phyloP scores from a whole-genome alignment of 2,113 vertebrate genomes.

The Odontesthes bonariensis region DNA sequence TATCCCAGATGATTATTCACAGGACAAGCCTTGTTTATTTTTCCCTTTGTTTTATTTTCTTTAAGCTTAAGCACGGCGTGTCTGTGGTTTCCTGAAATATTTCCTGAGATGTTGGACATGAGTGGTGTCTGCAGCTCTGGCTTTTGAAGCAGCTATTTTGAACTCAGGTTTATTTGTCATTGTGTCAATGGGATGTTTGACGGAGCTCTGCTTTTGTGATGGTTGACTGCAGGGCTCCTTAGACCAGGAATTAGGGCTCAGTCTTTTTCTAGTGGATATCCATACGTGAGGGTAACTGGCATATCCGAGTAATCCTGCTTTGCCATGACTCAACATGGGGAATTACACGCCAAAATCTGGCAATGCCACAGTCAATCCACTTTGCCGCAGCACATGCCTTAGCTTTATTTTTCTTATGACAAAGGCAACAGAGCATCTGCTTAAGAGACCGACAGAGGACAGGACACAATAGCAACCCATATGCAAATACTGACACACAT shows the following conservation, averaged over 20 bases:
- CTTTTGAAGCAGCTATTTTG: slow-evolving; percentile 28
- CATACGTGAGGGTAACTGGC: background rate
- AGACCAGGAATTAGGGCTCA: slow-evolving; percentile 44
- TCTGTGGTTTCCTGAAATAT: slow-evolving; percentile 1
- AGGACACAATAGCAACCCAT: slow-evolving; percentile 26
- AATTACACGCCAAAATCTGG: slow-evolving; percentile 40
- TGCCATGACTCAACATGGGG: slow-evolving; percentile 11
- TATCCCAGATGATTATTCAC: slow-evolving; percentile 20
- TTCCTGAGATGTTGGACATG: slow-evolving; percentile 16
- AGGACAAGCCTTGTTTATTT: background rate
- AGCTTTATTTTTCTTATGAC: slow-evolving; percentile 21
- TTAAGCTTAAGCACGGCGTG: background rate
- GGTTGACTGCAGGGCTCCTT: slow-evolving; percentile 65
- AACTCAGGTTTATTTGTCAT: slow-evolving; percentile 57
- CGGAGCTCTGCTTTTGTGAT: slow-evolving; percentile 63
- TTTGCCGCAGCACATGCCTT: slow-evolving; percentile 14
- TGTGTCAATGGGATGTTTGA: slow-evolving; percentile 54
- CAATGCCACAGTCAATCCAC: slow-evolving; percentile 10
- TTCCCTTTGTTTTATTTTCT: background rate
- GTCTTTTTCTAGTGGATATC: slow-evolving; percentile 37
- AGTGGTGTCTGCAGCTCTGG: background rate
- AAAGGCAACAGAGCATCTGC: slow-evolving; percentile 41
- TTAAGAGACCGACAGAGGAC: slow-evolving; percentile 28
- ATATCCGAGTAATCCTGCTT: slow-evolving; percentile 45
- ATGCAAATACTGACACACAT: slow-evolving; percentile 19